A percentile compares a stretch with the other conserved stretches of the same genome.
Evolutionary conservation across 2,888 invertebrate genomes (phyloP).

Genomic region (Rhamphomyia laevipes): DNA sequence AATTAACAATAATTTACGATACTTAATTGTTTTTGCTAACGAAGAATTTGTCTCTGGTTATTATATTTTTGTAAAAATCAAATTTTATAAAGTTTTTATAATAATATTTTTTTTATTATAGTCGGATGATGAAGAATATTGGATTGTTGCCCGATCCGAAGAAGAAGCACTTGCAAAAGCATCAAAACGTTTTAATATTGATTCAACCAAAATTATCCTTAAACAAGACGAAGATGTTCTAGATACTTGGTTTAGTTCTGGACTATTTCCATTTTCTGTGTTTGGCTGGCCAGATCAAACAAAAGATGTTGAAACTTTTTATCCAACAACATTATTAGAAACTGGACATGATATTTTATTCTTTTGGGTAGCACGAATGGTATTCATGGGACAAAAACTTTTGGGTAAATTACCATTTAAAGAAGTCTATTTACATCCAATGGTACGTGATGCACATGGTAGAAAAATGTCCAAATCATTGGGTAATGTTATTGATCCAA

Average conservation of each 20-base stretch:
- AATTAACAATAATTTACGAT: no score
- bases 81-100: neutral
- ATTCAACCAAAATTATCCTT: slow-evolving; percentile 45
- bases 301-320: slow-evolving; percentile 62
- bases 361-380: slow-evolving; percentile 99
- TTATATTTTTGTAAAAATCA: neutral
- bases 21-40: neutral
- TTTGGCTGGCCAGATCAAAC: slow-evolving; percentile 93
- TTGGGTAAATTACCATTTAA: slow-evolving; percentile 84
- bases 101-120: slow-evolving; percentile 11
- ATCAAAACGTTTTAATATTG: slow-evolving; percentile 48
- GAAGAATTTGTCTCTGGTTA: neutral
- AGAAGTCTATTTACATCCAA: slow-evolving; percentile 89
- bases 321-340: slow-evolving; percentile 85
- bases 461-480: slow-evolving; percentile 98
- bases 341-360: slow-evolving; percentile 97
- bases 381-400: slow-evolving; percentile 89
- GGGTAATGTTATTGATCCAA: slow-evolving; percentile 95
- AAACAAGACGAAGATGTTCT: slow-evolving; percentile 88
- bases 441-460: slow-evolving; percentile 95
- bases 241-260: slow-evolving; percentile 99
- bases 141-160: slow-evolving; percentile 66
- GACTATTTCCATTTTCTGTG: slow-evolving; percentile 88
- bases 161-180: slow-evolving; percentile 75
- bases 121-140: slow-evolving; percentile 46